Evolutionary conservation across 1,140 invertebrate species (phyloP).

Genomic region (Hypothenemus hampei): DNA sequence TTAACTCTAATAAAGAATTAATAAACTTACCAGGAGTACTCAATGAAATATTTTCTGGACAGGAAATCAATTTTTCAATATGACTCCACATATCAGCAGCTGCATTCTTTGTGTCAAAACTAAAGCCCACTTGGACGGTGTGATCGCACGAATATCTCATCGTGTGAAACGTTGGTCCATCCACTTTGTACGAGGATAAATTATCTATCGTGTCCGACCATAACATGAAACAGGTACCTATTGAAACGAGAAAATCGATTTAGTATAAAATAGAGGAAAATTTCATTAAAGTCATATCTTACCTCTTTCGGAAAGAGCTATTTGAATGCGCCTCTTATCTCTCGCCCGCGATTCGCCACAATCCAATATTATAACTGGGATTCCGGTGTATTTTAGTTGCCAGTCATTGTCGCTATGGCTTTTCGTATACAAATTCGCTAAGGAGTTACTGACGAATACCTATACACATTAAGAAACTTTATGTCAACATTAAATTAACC

Average conservation of each 20-base stretch:
- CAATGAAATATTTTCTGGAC: slow-evolving; percentile 76
- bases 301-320: slow-evolving; percentile 75
- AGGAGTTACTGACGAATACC: slow-evolving; percentile 71
- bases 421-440: slow-evolving; percentile 74
- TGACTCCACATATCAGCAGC: slow-evolving; percentile 66
- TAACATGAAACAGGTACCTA: slow-evolving; percentile 69
- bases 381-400: slow-evolving; percentile 73
- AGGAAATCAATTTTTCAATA: slow-evolving; percentile 65
- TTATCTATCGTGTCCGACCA: slow-evolving; percentile 81
- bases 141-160: slow-evolving; percentile 73
- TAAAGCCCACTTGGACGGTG: slow-evolving; percentile 58
- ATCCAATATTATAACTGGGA: slow-evolving; percentile 76
- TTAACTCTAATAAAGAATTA: neutral
- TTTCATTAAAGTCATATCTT: neutral
- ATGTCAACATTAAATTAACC: too few species aligned
- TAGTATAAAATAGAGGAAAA: neutral
- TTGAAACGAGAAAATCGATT: neutral
- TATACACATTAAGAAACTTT: too few species aligned
- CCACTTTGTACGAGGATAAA: slow-evolving; percentile 60
- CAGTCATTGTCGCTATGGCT: slow-evolving; percentile 57
- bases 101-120: slow-evolving; percentile 70
- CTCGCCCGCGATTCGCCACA: slow-evolving; percentile 67
- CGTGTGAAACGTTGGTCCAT: slow-evolving; percentile 72
- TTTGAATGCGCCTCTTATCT: slow-evolving; percentile 65
- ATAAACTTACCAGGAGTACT: slow-evolving; percentile 55